A percentile compares a stretch with the other conserved stretches of the same genome.
Conservation (phyloP, 2,888 invertebrate species). For the Scrobipalpa costella region DNA sequence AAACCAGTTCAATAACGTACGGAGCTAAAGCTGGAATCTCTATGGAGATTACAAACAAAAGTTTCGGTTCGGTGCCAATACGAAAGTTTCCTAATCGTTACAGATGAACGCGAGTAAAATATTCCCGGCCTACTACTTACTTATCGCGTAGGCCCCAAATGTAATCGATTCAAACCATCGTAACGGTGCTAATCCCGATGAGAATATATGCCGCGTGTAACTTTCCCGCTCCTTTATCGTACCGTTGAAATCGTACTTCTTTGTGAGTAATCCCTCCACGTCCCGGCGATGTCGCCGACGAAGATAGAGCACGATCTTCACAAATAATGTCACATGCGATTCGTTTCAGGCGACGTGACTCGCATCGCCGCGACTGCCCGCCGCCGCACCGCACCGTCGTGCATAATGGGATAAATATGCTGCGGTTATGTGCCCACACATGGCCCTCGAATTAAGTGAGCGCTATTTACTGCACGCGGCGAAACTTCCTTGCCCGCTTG, state of each 20-base stretch:
- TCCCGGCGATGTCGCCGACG: conserved; percentile 78
- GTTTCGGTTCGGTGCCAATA: not conserved
- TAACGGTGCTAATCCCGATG: conserved; percentile 68
- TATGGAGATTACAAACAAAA: not conserved
- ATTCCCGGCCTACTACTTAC: not conserved
- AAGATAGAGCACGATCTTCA: conserved; percentile 82
- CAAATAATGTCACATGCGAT: conserved; percentile 82
- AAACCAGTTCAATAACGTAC: not conserved
- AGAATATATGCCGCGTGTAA: conserved; percentile 70
- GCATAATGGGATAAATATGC: conserved; percentile 81
- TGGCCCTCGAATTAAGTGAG: conserved; percentile 78
- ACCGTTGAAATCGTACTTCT: conserved; percentile 80
- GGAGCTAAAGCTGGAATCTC: not conserved
- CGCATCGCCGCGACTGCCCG: conserved; percentile 68
- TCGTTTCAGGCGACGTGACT: conserved; percentile 80
- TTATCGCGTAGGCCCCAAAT: conserved; percentile 8
- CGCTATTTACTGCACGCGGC: conserved; percentile 72
- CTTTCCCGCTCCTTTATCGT: conserved; percentile 77
- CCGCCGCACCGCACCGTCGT: conserved; percentile 56
- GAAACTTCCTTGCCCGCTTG: conserved; percentile 68
- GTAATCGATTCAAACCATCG: conserved; percentile 30
- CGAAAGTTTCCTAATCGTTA: not conserved
- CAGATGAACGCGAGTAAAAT: not conserved
- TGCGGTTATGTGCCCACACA: conserved; percentile 77
- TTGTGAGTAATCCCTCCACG: conserved; percentile 81